A percentile compares a stretch with the other conserved stretches of the same genome.
Evolutionary conservation across 1,140 invertebrate species (phyloP).

Genomic region (Euschistus heros): DNA sequence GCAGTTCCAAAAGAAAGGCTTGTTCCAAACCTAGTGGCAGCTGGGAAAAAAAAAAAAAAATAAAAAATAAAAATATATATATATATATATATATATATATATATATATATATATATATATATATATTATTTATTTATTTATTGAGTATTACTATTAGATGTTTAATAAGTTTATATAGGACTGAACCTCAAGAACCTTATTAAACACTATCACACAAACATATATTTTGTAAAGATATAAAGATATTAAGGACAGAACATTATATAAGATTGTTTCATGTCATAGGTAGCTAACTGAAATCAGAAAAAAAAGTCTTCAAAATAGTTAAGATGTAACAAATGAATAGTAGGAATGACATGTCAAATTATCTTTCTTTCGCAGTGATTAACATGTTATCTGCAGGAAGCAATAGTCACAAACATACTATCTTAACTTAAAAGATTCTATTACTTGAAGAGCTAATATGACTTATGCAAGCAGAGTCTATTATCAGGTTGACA

Average conservation of each 20-base stretch:
- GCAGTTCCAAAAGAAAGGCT: constrained; percentile 32
- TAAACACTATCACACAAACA: too few relatives aligned
- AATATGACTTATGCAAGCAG: too few relatives aligned
- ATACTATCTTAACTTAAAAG: background rate
- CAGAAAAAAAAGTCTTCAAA: too few relatives aligned
- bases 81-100: background rate
- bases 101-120: constrained; percentile 29
- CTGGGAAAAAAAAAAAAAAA: constrained; percentile 10
- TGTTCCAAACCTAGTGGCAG: constrained; percentile 36
- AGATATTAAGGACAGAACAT: too few relatives aligned
- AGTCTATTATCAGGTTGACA: too few relatives aligned
- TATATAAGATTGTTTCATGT: too few relatives aligned
- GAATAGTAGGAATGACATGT: background rate
- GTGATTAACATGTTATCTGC: background rate
- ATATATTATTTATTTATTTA: background rate
- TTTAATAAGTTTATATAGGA: too few relatives aligned
- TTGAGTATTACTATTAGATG: too few relatives aligned
- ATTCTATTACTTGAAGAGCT: too few relatives aligned
- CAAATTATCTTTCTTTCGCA: background rate
- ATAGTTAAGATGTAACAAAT: background rate
- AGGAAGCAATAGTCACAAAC: background rate
- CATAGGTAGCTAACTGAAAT: too few relatives aligned
- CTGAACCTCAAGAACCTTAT: too few relatives aligned
- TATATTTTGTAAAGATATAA: too few relatives aligned
- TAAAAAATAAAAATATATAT: constrained; percentile 4